Evolutionary conservation across 2,888 invertebrate genomes (phyloP).

Genomic region (Melanargia galathea): DNA sequence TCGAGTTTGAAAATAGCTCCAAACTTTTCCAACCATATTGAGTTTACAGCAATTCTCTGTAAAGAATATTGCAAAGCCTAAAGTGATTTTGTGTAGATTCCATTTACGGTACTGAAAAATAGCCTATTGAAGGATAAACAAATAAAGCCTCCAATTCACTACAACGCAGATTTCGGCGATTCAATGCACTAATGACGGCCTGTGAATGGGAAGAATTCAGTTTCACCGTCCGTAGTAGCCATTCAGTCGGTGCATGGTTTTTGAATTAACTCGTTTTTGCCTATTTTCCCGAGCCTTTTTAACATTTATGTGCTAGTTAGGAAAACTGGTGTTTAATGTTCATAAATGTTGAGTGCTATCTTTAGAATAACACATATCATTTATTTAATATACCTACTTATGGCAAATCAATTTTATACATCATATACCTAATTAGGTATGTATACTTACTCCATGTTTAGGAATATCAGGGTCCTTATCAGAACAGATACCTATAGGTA

Average conservation of each 20-base stretch:
- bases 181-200: slow-evolving; percentile 71
- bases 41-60: slow-evolving; percentile 35
- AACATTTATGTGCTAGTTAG: slow-evolving; percentile 39
- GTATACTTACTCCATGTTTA: too few relatives aligned
- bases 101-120: slow-evolving; percentile 38
- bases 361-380: not conserved
- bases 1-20: slow-evolving; percentile 13
- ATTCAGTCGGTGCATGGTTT: slow-evolving; percentile 43
- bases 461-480: too few relatives aligned
- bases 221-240: slow-evolving; percentile 57
- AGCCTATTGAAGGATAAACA: slow-evolving; percentile 40
- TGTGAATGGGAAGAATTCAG: slow-evolving; percentile 62
- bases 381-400: not conserved
- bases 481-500: too few relatives aligned
- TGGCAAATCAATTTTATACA: too few relatives aligned
- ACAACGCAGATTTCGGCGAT: slow-evolving; percentile 68
- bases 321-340: slow-evolving; percentile 34
- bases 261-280: slow-evolving; percentile 48
- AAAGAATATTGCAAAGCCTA: slow-evolving; percentile 37
- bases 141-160: slow-evolving; percentile 50
- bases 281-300: slow-evolving; percentile 47
- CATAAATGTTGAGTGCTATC: slow-evolving; percentile 28
- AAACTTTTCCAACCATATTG: slow-evolving; percentile 26
- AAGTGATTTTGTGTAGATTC: slow-evolving; percentile 39
- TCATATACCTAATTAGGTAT: too few relatives aligned